Evolutionary conservation across 2,797 vertebrate genomes (phyloP).

Genomic region (Rhyacichthys aspro): DNA sequence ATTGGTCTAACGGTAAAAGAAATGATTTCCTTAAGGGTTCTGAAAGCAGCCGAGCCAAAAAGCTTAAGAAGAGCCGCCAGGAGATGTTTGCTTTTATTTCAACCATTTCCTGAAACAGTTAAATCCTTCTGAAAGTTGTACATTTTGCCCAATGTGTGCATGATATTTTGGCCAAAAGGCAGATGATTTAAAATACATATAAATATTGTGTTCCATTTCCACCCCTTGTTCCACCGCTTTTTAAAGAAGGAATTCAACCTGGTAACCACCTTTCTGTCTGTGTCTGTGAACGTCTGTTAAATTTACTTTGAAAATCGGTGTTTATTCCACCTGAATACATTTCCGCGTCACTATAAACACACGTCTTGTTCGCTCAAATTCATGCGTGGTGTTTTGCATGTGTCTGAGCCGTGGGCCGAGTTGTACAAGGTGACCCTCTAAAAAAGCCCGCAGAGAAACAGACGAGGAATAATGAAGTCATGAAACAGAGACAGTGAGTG

Average conservation of each 20-base stretch:
- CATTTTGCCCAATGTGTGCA: too few species aligned
- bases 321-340: too few species aligned
- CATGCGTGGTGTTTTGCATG: neutral
- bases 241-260: constrained; percentile 3
- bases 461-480: neutral
- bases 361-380: neutral
- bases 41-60: neutral
- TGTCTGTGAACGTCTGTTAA: too few species aligned
- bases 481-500: neutral
- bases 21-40: neutral
- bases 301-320: too few species aligned
- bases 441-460: too few species aligned
- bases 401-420: neutral
- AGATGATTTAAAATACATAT: too few species aligned
- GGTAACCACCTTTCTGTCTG: constrained; percentile 3
- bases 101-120: too few species aligned
- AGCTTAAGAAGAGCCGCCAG: too few species aligned
- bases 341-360: neutral
- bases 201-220: constrained; percentile 2
- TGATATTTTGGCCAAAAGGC: too few species aligned
- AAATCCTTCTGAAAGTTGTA: too few species aligned
- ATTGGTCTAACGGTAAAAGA: neutral
- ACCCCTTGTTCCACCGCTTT: too few species aligned
- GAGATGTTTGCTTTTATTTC: too few species aligned
- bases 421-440: neutral